Evolutionary conservation across 1,140 invertebrate species (phyloP).

Genomic region (Tetramorium simillimum): DNA sequence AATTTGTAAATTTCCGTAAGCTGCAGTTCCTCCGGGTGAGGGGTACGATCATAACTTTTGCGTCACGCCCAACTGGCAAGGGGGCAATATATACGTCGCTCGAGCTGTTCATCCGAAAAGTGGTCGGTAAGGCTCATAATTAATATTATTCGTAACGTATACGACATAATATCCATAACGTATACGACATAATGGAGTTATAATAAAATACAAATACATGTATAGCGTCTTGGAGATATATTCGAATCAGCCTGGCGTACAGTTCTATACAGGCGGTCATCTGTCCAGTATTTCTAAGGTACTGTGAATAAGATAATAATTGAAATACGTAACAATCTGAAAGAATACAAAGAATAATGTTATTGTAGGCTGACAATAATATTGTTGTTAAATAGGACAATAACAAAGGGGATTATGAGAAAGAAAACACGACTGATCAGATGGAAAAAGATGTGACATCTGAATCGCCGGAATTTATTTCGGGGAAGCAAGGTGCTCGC

Average conservation of each 20-base stretch:
- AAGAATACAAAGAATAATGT: neutral
- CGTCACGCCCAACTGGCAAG: constrained; percentile 77
- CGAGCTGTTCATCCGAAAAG: constrained; percentile 88
- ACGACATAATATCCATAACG: neutral
- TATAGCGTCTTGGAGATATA: constrained; percentile 90
- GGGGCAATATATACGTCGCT: constrained; percentile 72
- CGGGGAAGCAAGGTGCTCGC: constrained; percentile 89
- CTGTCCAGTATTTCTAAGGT: constrained; percentile 82
- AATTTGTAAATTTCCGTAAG: neutral
- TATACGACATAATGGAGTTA: neutral
- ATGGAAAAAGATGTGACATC: neutral
- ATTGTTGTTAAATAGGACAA: neutral
- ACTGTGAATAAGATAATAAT: neutral
- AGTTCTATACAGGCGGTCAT: constrained; percentile 94
- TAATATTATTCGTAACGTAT: neutral
- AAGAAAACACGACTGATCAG: too few species aligned
- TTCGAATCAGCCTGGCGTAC: constrained; percentile 94
- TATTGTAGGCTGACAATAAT: neutral
- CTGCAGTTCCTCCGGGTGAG: constrained; percentile 76
- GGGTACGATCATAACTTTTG: constrained; percentile 90
- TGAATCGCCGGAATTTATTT: constrained; percentile 77
- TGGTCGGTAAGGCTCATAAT: constrained; percentile 84
- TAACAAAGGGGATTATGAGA: constrained; percentile 26
- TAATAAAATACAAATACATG: constrained; percentile 9
- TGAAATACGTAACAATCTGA: neutral